Conservation (phyloP, 2,797 vertebrate species). For the Notamacropus eugenii region DNA sequence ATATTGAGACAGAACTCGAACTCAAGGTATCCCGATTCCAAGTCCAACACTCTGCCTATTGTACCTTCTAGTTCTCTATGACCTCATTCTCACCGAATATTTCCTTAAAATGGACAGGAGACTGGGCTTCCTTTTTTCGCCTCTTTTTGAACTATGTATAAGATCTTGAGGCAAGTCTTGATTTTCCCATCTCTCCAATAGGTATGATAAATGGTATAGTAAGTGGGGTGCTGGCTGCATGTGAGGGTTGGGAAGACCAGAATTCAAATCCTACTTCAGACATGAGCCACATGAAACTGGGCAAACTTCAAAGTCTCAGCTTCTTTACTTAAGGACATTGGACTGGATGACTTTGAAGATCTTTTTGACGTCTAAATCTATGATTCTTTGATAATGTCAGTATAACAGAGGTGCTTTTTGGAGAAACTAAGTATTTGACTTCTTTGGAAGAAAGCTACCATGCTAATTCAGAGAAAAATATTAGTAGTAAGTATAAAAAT, state of each 20-base stretch:
- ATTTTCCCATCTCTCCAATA: not conserved
- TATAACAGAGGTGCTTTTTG: not conserved
- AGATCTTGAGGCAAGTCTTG: not conserved
- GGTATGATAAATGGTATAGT: not conserved
- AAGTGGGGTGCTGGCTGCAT: not conserved
- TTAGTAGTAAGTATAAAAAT: slow-evolving; percentile 8
- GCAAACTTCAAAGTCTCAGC: not conserved
- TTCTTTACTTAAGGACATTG: not conserved
- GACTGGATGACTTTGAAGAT: not conserved
- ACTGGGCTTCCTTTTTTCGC: not conserved
- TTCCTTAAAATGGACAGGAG: not conserved
- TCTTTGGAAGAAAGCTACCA: slow-evolving; percentile 25
- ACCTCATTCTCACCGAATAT: not conserved
- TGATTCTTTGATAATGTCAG: not conserved
- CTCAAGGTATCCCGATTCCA: not conserved
- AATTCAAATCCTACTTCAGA: not conserved
- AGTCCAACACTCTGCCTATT: not conserved
- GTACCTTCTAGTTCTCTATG: not conserved
- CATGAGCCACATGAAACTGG: not conserved
- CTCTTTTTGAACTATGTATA: not conserved
- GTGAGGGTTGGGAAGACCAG: not conserved
- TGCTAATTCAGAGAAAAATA: not conserved
- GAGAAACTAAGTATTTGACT: not conserved
- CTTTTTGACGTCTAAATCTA: not conserved
- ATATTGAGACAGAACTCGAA: not conserved